phyloP scores from a whole-genome alignment of 2,113 vertebrate genomes.

The Rissa tridactyla region DNA sequence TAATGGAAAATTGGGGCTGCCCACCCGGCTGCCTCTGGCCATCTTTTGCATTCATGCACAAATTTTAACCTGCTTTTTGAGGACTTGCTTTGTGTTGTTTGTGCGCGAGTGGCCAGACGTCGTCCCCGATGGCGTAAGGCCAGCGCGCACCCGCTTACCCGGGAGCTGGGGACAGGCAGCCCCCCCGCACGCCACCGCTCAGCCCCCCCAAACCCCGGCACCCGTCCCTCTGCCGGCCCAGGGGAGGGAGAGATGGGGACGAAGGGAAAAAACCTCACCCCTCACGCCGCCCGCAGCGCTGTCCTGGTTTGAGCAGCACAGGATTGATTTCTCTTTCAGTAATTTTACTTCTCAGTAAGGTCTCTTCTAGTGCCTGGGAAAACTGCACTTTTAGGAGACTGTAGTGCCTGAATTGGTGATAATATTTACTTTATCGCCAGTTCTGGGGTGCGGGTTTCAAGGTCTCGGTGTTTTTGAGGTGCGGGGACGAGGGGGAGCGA shows the following conservation, averaged over 20 bases:
- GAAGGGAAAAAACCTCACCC: neutral
- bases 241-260: fast-evolving
- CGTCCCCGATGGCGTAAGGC: fast-evolving
- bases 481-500: neutral
- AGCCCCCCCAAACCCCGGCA: neutral
- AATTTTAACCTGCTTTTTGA: neutral
- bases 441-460: neutral
- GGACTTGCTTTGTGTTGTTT: neutral
- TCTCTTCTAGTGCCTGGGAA: too few relatives aligned
- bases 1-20: conserved; percentile 48
- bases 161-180: neutral
- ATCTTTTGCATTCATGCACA: neutral
- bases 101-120: fast-evolving
- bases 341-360: too few relatives aligned
- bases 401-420: neutral
- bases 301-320: too few relatives aligned
- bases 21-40: neutral
- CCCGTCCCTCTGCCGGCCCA: too few relatives aligned
- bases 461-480: neutral
- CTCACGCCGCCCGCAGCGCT: too few relatives aligned
- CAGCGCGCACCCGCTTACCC: fast-evolving
- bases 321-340: too few relatives aligned
- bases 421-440: neutral
- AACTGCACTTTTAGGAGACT: too few relatives aligned
- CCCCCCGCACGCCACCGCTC: fast-evolving